Evolutionary conservation across 2,797 vertebrate genomes (phyloP).

Genomic region (Manis pentadactyla): DNA sequence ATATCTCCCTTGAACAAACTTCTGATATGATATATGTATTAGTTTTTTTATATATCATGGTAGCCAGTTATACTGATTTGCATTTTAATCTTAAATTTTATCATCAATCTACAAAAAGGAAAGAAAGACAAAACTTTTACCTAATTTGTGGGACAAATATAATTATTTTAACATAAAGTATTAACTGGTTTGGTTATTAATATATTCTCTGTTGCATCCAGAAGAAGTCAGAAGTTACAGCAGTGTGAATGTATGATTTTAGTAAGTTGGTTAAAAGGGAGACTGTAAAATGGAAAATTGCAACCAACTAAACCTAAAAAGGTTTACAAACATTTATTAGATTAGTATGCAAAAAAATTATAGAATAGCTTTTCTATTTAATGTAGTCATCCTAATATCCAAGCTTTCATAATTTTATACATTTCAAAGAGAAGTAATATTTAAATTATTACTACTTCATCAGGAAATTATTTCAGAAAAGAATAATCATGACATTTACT

Average conservation of each 20-base stretch:
- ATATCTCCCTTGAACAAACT: background rate
- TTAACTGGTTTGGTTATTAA: background rate
- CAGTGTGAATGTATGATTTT: background rate
- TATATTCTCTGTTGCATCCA: background rate
- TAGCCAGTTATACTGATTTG: background rate
- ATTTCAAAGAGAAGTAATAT: background rate
- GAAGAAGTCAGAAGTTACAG: conserved; percentile 22
- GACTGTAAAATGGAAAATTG: background rate
- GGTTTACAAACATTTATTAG: conserved; percentile 30
- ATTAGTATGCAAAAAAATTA: background rate
- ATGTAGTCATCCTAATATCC: background rate
- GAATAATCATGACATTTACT: conserved; percentile 60
- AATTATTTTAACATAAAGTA: conserved; percentile 19
- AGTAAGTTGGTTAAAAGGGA: background rate
- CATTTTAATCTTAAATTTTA: conserved; percentile 39
- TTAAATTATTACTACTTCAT: conserved; percentile 51
- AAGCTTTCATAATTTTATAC: conserved; percentile 8
- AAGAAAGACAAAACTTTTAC: background rate
- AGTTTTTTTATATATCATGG: background rate
- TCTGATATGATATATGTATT: conserved; percentile 13
- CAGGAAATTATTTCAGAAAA: conserved; percentile 35
- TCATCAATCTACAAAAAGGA: conserved; percentile 15
- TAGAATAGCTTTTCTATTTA: conserved; percentile 52
- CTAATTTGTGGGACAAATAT: background rate
- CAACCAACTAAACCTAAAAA: background rate